Percentiles rank a stretch among this genome's conserved stretches.
These are phyloP conservation scores for Tyrannus savana DNA, from an alignment of 2,113 vertebrate species.

Conservation along the genomic window DNA sequence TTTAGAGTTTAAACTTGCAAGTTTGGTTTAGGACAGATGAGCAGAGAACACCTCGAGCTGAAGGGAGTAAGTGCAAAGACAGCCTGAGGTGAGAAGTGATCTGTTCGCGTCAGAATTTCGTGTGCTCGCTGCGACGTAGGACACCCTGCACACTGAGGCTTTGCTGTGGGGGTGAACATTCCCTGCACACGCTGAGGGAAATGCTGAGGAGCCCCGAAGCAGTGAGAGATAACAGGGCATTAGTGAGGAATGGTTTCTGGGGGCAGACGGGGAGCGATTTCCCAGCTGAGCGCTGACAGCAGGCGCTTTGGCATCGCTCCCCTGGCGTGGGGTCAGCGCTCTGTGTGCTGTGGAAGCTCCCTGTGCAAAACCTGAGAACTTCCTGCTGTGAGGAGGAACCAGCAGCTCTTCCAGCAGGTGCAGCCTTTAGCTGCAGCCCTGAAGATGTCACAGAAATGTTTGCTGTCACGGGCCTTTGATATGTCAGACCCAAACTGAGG, in stretches of 20 bases:
- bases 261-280: neutral
- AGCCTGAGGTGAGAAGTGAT: neutral
- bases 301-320: neutral
- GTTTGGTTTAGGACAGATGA: neutral
- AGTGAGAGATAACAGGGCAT: neutral
- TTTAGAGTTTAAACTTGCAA: neutral
- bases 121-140: neutral
- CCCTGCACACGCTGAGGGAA: neutral
- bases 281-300: neutral
- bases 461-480: neutral
- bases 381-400: neutral
- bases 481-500: neutral
- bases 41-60: neutral
- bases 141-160: neutral
- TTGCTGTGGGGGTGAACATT: neutral
- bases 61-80: neutral
- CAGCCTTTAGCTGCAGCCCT: neutral
- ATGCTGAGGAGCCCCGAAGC: neutral
- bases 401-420: slow-evolving; percentile 20
- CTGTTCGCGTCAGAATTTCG: neutral
- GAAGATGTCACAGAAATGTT: neutral
- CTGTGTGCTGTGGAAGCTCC: neutral
- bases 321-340: neutral
- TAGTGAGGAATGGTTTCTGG: neutral
- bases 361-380: neutral